Conservation (phyloP, 2,888 invertebrate species). For the Netelia inedita region DNA sequence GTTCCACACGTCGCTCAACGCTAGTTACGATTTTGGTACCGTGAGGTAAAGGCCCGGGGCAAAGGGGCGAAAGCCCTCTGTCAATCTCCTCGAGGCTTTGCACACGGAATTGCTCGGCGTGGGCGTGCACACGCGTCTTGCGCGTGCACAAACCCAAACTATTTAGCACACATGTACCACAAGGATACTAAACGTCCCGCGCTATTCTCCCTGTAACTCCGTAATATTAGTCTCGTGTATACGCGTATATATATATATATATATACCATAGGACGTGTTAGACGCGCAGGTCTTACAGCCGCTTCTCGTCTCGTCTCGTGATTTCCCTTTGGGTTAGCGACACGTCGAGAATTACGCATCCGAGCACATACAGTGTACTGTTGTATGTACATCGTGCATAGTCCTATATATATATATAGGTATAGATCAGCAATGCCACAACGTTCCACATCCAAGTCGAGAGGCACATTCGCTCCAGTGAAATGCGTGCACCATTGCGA, state of each 20-base stretch:
- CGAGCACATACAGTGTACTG: constrained; percentile 16
- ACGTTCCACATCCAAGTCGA: constrained; percentile 6
- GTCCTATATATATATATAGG: not conserved
- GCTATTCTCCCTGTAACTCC: constrained; percentile 33
- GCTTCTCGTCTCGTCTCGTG: constrained; percentile 65
- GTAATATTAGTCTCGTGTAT: constrained; percentile 41
- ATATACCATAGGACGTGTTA: constrained; percentile 6
- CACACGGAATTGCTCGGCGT: constrained; percentile 9
- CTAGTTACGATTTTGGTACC: constrained; percentile 8
- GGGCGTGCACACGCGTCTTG: constrained; percentile 39
- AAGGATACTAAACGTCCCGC: constrained; percentile 52
- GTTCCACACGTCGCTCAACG: constrained; percentile 20
- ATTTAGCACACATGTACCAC: constrained; percentile 56
- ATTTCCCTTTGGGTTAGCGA: constrained; percentile 79
- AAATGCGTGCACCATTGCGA: constrained; percentile 27
- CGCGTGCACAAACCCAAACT: constrained; percentile 43
- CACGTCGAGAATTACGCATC: constrained; percentile 74
- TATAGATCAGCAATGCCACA: not conserved
- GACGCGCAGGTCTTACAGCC: constrained; percentile 18
- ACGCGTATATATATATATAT: not conserved
- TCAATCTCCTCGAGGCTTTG: constrained; percentile 57
- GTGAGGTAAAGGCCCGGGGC: constrained; percentile 25
- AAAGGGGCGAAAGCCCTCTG: constrained; percentile 47
- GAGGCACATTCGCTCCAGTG: constrained; percentile 28
- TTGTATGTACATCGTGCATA: not conserved